These are phyloP conservation scores for Plestiodon gilberti DNA, from an alignment of 2,113 vertebrate genomes.

Conservation along the genomic window DNA sequence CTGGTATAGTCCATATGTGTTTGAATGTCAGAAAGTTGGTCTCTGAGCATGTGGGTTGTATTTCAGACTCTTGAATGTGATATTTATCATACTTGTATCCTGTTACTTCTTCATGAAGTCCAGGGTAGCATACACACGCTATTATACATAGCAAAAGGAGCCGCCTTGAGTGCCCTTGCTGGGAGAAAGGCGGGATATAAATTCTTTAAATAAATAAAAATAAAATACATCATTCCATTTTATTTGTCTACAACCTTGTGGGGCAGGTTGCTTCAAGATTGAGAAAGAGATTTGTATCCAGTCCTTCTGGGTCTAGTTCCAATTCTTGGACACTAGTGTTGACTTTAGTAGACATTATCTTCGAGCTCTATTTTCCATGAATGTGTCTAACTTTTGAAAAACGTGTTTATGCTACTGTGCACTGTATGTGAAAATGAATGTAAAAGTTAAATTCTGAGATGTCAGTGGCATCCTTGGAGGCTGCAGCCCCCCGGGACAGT, in stretches of 20 bases:
- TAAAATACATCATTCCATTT: neutral
- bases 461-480: too few species aligned
- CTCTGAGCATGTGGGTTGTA: neutral
- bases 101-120: neutral
- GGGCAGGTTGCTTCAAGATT: neutral
- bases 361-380: neutral
- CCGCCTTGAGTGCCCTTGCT: too few species aligned
- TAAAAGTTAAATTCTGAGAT: neutral
- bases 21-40: neutral
- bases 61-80: neutral
- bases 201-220: too few species aligned
- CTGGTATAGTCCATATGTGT: neutral
- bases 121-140: neutral
- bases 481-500: too few species aligned
- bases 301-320: neutral
- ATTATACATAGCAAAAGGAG: too few species aligned
- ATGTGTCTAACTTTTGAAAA: neutral
- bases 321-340: neutral
- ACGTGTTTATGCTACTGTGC: neutral
- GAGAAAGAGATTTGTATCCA: neutral
- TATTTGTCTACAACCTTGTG: neutral
- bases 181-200: too few species aligned
- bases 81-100: neutral
- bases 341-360: neutral
- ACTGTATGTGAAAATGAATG: neutral